Evolutionary conservation across 1,140 invertebrate species (phyloP).

Genomic region (Drosophila chauvacae): DNA sequence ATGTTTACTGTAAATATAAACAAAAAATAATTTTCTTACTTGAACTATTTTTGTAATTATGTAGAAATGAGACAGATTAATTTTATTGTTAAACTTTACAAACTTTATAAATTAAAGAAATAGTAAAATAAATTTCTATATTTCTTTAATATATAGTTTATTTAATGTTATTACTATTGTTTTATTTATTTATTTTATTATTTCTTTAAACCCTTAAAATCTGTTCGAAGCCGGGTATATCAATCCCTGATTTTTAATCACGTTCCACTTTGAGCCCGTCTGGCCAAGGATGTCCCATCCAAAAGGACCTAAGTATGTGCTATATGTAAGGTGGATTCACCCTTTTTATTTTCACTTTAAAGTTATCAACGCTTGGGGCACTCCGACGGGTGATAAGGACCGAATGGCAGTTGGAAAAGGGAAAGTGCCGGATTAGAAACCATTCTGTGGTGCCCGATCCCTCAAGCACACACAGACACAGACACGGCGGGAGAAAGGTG

Average conservation of each 20-base stretch:
- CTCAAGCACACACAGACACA: conserved; percentile 7
- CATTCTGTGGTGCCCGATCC: conserved; percentile 54
- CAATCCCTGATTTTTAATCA: background rate
- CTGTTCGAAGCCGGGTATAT: background rate
- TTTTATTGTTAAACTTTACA: too few species aligned
- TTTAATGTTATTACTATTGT: background rate
- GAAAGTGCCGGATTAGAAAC: conserved; percentile 72
- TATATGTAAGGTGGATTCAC: conserved; percentile 5
- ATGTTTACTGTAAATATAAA: too few species aligned
- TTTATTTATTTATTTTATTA: background rate
- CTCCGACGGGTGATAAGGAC: conserved; percentile 59
- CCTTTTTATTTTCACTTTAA: conserved; percentile 55
- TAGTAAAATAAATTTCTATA: too few species aligned
- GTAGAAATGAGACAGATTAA: too few species aligned
- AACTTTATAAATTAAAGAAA: too few species aligned
- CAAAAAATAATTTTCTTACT: too few species aligned
- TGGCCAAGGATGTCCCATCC: background rate
- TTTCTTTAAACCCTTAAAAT: background rate
- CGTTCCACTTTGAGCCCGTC: background rate
- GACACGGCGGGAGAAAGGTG: conserved; percentile 48
- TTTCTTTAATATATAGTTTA: too few species aligned
- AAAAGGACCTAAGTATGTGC: background rate
- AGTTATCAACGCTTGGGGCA: conserved; percentile 63
- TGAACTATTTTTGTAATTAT: too few species aligned
- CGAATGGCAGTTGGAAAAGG: conserved; percentile 57